A percentile compares a stretch with the other conserved stretches of the same genome.
phyloP scores from a whole-genome alignment of 37 sponge, comb jelly and placozoan genomes.

The Oscarella lobularis region DNA sequence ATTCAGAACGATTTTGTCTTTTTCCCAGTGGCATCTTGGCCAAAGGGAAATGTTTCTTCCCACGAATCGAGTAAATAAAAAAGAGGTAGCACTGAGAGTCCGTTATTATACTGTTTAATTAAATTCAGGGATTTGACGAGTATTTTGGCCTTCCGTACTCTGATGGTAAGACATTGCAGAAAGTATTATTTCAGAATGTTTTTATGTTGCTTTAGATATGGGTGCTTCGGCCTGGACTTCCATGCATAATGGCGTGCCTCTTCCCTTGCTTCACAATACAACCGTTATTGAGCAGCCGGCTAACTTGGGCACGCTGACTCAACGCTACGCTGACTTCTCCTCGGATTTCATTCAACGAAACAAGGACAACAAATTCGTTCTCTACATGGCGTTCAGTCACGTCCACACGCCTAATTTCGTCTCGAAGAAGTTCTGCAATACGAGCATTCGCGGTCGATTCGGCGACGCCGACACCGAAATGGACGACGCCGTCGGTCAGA shows the following conservation, averaged over 20 bases:
- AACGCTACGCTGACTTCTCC: not conserved
- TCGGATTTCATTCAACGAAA: constrained; percentile 2
- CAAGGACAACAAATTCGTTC: not conserved
- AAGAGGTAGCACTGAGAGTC: too few relatives aligned
- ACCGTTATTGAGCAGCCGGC: constrained; percentile 6
- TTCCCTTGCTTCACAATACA: not conserved
- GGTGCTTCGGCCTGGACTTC: not conserved
- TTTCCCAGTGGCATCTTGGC: constrained; percentile 7
- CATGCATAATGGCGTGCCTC: too few relatives aligned
- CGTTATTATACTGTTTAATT: too few relatives aligned
- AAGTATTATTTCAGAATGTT: too few relatives aligned
- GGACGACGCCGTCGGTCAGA: constrained; percentile 63
- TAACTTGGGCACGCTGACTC: constrained; percentile 1
- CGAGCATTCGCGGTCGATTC: constrained; percentile 15
- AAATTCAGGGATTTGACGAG: constrained; percentile 13
- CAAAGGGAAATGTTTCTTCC: not conserved
- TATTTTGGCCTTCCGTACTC: constrained; percentile 9
- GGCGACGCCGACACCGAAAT: constrained; percentile 75
- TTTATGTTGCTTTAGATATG: constrained; percentile 4
- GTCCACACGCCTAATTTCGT: constrained; percentile 11
- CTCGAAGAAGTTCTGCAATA: constrained; percentile 11
- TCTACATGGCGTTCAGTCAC: constrained; percentile 6
- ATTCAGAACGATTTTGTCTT: not conserved
- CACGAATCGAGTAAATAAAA: not conserved
- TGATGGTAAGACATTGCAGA: constrained; percentile 1